Evolutionary conservation across 2,113 vertebrate species (phyloP).

Genomic region (Strix uralensis): DNA sequence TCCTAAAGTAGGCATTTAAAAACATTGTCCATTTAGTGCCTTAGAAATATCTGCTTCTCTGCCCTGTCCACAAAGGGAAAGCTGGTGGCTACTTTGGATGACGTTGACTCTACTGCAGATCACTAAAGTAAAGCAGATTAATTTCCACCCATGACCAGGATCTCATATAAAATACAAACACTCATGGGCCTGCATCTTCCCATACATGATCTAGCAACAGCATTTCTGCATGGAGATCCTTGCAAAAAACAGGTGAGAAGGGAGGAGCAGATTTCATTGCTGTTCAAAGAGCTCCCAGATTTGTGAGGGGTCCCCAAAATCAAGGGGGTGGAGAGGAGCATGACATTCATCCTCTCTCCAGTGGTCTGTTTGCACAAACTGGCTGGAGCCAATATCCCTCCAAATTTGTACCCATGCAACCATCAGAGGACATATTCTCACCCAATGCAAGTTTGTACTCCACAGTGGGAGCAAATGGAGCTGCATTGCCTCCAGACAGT

Average conservation of each 20-base stretch:
- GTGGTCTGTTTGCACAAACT: background rate
- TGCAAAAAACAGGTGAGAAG: background rate
- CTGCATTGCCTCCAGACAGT: background rate
- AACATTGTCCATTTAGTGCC: background rate
- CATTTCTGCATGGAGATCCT: background rate
- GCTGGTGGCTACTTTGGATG: background rate
- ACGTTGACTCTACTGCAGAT: background rate
- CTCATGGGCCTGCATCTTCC: background rate
- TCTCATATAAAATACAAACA: background rate
- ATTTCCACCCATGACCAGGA: background rate
- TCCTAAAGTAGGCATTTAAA: background rate
- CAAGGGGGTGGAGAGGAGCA: accelerated
- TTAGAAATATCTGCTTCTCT: background rate
- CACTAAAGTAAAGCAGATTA: background rate
- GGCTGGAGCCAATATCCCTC: background rate
- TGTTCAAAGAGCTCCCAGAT: background rate
- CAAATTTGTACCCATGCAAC: background rate
- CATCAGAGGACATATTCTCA: background rate
- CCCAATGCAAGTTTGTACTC: background rate
- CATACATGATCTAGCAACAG: background rate
- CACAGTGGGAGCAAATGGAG: background rate
- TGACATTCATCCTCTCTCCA: background rate
- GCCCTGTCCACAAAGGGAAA: background rate
- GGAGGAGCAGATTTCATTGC: background rate
- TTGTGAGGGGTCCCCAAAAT: background rate